Conservation (phyloP, 2,888 invertebrate genomes). For the Xylota sylvarum region DNA sequence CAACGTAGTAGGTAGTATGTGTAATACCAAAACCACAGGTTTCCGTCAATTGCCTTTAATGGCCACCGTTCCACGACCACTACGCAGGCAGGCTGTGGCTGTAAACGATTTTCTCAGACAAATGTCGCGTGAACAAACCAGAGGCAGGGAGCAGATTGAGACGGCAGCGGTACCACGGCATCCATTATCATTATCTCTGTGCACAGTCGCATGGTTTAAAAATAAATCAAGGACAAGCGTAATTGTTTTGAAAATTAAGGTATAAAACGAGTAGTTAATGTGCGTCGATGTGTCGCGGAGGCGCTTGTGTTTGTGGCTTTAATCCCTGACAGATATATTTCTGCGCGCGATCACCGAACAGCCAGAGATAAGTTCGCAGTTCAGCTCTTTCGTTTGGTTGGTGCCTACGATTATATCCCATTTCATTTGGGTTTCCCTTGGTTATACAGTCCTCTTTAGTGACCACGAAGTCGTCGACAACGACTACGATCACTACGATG, state of each 20-base stretch:
- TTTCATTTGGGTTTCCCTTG: constrained; percentile 3
- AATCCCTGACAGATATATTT: constrained; percentile 44
- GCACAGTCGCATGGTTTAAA: constrained; percentile 55
- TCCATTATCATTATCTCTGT: constrained; percentile 51
- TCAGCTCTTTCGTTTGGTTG: constrained; percentile 58
- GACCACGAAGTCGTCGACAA: constrained; percentile 25
- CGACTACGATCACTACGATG: background rate
- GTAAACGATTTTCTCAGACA: constrained; percentile 45
- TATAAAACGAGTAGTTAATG: constrained; percentile 54
- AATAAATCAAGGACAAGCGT: constrained; percentile 75
- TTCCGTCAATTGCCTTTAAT: constrained; percentile 42
- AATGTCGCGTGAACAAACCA: constrained; percentile 54
- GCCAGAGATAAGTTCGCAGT: constrained; percentile 44
- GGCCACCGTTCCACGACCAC: constrained; percentile 3
- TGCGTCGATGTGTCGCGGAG: constrained; percentile 21
- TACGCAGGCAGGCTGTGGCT: background rate
- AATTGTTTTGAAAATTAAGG: constrained; percentile 74
- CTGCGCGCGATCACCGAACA: constrained; percentile 8
- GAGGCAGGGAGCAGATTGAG: constrained; percentile 7
- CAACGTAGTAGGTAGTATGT: background rate
- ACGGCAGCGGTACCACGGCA: constrained; percentile 15
- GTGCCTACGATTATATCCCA: constrained; percentile 28
- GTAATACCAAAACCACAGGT: constrained; percentile 34
- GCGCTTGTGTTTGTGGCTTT: constrained; percentile 36
- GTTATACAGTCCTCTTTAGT: constrained; percentile 22